A percentile compares a stretch with the other conserved stretches of the same genome.
These are phyloP conservation scores for Fulmarus glacialis DNA, from an alignment of 2,113 vertebrate genomes.

Conservation along the genomic window DNA sequence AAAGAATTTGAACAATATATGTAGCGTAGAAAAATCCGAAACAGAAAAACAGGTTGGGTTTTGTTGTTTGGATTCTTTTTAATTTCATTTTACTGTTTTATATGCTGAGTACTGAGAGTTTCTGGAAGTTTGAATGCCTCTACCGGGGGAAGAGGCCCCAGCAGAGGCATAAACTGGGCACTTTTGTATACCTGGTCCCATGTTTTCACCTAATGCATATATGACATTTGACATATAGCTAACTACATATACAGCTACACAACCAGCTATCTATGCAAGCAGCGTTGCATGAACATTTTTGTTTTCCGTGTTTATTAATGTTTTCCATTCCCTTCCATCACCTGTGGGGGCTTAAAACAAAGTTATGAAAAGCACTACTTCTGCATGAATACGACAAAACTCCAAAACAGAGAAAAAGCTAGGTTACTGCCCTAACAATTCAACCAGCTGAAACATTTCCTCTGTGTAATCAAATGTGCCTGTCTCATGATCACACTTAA, in stretches of 20 bases:
- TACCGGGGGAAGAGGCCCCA: background rate
- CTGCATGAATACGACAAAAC: background rate
- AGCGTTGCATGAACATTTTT: background rate
- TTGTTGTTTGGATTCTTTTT: background rate
- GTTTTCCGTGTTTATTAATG: background rate
- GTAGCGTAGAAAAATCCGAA: background rate
- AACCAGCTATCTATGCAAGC: background rate
- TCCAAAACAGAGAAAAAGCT: background rate
- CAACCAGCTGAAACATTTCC: background rate
- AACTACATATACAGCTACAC: background rate
- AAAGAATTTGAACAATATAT: background rate
- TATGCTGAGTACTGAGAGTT: background rate
- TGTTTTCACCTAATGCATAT: background rate
- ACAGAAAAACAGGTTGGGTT: accelerated
- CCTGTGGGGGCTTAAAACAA: background rate
- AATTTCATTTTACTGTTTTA: background rate
- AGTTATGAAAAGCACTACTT: background rate
- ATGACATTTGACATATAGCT: background rate
- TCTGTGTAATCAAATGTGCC: background rate
- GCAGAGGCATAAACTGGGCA: background rate
- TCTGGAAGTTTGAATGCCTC: background rate
- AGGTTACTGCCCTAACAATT: background rate
- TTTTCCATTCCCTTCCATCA: background rate
- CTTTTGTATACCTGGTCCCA: background rate
- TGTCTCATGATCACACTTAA: background rate